Base-by-base conservation (phyloP, 2,113 vertebrate species). In the Gopherus flavomarginatus region DNA sequence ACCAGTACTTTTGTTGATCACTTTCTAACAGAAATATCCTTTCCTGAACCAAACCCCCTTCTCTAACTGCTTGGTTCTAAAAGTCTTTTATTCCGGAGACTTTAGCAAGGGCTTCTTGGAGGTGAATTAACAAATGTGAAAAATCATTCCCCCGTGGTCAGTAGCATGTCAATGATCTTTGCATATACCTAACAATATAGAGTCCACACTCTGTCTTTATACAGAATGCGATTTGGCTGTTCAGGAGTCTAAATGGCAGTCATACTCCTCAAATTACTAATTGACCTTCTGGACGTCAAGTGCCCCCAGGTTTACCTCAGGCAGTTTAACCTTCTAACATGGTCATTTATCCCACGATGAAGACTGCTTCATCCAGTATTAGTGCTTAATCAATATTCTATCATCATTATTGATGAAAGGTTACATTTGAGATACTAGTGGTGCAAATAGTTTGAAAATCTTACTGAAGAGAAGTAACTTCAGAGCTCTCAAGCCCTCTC, bases 271-370 rank as follows among this genome's bases (percentile, higher is more conserved):
- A 49, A 50, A 81, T 75, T 69, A 85, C 65, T 88, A 85, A 85
- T 65, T 56, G 77, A 92, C 56, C 86, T 89, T 85, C 47, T 52
- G n/a, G 47, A 81, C 38, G 16, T 78, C 14, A 90, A 80, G 75
- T 85, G 87, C 75, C 82, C 89, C 38, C 82, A 85, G 86, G 75
- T 90, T 90, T 54, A 80, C 86, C 86, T 89, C 50, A 17, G 81
- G 81, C 12, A 52, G 27, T 65, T 81, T 92, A 59, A 35, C 56
- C 42, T 75, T 84, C 59, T 54, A 35, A 85, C 80, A n/a, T 6
- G 31, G 80, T 78, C 88, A 85, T 56, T 22, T n/a, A 88, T 89
- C 92, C 89, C 89, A 81, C 21, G 86, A 16, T 82, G 92, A 95
- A 56, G 85, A 50, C 21, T 44, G 79, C 47, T 83, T 82, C 2